A percentile compares a stretch with the other conserved stretches of the same genome.
Evolutionary conservation across 2,113 vertebrate genomes (phyloP).

Genomic region (Engystomops pustulosus): DNA sequence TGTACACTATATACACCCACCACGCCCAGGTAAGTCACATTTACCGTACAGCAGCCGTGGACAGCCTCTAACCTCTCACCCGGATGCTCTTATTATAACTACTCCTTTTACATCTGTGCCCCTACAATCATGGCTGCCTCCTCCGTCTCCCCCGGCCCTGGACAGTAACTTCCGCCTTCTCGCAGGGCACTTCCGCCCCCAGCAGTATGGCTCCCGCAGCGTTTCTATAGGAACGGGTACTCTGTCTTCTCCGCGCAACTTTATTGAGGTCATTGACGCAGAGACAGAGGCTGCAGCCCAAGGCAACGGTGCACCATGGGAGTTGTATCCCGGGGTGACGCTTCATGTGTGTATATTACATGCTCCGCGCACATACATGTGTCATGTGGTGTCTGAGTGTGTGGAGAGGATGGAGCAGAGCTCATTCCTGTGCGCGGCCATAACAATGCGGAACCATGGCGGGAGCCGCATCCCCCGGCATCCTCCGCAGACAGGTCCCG

Average conservation of each 20-base stretch:
- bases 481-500: not conserved
- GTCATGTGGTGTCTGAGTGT: not conserved
- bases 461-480: not conserved
- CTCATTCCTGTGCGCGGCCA: not conserved
- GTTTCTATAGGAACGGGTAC: constrained; percentile 43
- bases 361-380: constrained; percentile 27
- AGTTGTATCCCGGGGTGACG: constrained; percentile 58
- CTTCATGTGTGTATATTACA: constrained; percentile 57
- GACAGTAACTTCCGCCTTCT: not conserved
- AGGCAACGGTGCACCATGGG: constrained; percentile 56
- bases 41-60: constrained; percentile 8
- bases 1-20: not conserved
- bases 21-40: not conserved
- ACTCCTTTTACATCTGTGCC: not conserved
- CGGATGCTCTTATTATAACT: not conserved
- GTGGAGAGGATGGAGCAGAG: not conserved
- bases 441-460: not conserved
- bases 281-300: constrained; percentile 50
- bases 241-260: constrained; percentile 45
- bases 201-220: not conserved
- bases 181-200: not conserved
- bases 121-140: constrained; percentile 18
- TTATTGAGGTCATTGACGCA: constrained; percentile 51
- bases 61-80: constrained; percentile 16
- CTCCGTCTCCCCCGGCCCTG: not conserved